Percentiles rank a stretch among this genome's conserved stretches.
Conservation (phyloP, 2,113 vertebrate genomes). For the Geothlypis trichas region DNA sequence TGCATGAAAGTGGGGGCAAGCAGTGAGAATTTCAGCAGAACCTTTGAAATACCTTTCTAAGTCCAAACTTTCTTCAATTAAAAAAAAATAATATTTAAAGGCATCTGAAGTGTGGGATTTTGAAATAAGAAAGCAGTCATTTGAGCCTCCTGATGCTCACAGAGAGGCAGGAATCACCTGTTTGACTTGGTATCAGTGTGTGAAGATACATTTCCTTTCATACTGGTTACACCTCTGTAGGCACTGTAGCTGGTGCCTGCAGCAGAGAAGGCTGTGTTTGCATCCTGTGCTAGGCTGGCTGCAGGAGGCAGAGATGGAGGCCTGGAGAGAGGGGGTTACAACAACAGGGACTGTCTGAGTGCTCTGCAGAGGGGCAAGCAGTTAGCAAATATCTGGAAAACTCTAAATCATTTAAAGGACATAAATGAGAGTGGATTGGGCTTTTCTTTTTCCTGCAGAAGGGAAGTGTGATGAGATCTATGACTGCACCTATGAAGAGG, state of each 20-base stretch:
- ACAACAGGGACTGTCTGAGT: slow-evolving; percentile 65
- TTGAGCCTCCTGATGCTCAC: slow-evolving; percentile 74
- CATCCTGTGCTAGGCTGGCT: slow-evolving; percentile 63
- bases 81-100: slow-evolving; percentile 13
- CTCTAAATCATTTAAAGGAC: background rate
- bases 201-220: slow-evolving; percentile 64
- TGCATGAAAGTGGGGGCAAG: background rate
- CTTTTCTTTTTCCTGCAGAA: slow-evolving; percentile 42
- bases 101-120: slow-evolving; percentile 80
- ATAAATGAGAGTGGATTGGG: background rate
- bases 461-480: slow-evolving; percentile 70
- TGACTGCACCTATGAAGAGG: slow-evolving; percentile 73
- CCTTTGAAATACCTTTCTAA: background rate
- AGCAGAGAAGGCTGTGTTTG: background rate
- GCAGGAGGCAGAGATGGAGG: slow-evolving; percentile 75
- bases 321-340: slow-evolving; percentile 78
- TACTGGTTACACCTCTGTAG: background rate
- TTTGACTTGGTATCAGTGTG: slow-evolving; percentile 73
- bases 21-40: background rate
- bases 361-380: slow-evolving; percentile 66
- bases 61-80: background rate
- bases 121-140: slow-evolving; percentile 72
- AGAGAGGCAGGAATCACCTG: slow-evolving; percentile 71
- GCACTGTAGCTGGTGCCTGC: background rate
- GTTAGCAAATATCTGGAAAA: background rate